Evolutionary conservation across 2,888 invertebrate genomes (phyloP).

Genomic region (Drosophila paramelanica): DNA sequence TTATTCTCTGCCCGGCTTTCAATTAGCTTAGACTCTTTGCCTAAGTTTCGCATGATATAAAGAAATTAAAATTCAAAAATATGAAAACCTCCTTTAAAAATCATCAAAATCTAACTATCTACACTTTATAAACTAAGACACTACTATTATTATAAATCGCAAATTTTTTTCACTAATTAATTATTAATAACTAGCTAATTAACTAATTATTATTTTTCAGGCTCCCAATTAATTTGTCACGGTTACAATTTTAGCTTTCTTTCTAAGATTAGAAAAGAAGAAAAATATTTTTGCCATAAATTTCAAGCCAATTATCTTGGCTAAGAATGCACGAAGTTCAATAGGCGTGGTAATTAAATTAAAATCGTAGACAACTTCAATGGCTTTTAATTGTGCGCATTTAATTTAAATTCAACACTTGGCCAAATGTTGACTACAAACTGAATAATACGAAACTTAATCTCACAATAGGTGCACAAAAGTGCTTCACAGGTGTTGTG

Average conservation of each 20-base stretch:
- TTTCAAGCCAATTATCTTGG: constrained; percentile 33
- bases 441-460: constrained; percentile 40
- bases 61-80: too few relatives aligned
- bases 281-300: constrained; percentile 15
- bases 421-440: constrained; percentile 9
- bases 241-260: background rate
- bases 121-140: too few relatives aligned
- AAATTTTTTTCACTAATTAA: too few relatives aligned
- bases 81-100: too few relatives aligned
- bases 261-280: background rate
- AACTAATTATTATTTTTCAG: background rate
- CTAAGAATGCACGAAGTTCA: constrained; percentile 12
- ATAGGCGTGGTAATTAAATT: constrained; percentile 2
- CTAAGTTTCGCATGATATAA: too few relatives aligned
- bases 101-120: too few relatives aligned
- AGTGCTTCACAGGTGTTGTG: constrained; percentile 40
- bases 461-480: constrained; percentile 3
- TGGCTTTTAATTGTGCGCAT: constrained; percentile 51
- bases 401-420: constrained; percentile 53
- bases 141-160: too few relatives aligned
- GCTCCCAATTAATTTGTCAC: background rate
- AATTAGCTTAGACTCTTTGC: constrained; percentile 18
- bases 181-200: too few relatives aligned
- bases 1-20: constrained; percentile 25
- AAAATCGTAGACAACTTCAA: constrained; percentile 36